These are phyloP conservation scores for Hirudo medicinalis DNA, from an alignment of 1,140 invertebrate genomes.

Conservation along the genomic window DNA sequence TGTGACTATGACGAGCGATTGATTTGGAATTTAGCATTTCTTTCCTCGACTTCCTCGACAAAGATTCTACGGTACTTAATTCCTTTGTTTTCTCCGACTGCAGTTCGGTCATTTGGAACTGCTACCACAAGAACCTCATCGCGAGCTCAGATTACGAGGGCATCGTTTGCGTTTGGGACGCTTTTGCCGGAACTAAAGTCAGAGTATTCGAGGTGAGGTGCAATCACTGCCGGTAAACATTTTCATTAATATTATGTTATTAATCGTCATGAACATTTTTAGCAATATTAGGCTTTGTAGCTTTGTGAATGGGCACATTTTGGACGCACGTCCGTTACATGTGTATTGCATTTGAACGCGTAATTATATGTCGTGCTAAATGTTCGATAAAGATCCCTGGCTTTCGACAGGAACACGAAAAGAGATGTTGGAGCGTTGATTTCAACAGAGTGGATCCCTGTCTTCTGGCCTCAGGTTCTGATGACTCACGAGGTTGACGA, in stretches of 20 bases:
- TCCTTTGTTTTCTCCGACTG: slow-evolving; percentile 21
- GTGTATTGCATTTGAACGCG: no score
- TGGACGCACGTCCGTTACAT: no score
- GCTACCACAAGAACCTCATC: slow-evolving; percentile 73
- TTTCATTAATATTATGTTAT: no score
- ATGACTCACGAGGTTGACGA: slow-evolving; percentile 61
- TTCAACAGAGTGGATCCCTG: slow-evolving; percentile 83
- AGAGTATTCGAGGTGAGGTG: slow-evolving; percentile 44
- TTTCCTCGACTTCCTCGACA: neutral
- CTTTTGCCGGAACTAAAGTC: slow-evolving; percentile 56
- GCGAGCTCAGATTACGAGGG: slow-evolving; percentile 93
- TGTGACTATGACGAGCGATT: neutral
- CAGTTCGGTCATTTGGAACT: slow-evolving; percentile 86
- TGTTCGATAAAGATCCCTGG: neutral
- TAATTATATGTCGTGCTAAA: neutral
- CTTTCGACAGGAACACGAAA: slow-evolving; percentile 77
- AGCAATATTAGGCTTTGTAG: no score
- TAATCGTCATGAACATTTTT: no score
- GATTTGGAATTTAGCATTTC: no score
- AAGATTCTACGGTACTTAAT: neutral
- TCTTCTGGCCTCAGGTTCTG: slow-evolving; percentile 79
- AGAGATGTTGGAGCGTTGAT: slow-evolving; percentile 89
- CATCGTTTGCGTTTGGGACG: slow-evolving; percentile 84
- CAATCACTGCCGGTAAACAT: no score
- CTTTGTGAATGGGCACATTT: no score